Percentiles rank a stretch among this genome's conserved stretches.
Evolutionary conservation across 2,113 vertebrate species (phyloP).

Genomic region (Platichthys stellatus): DNA sequence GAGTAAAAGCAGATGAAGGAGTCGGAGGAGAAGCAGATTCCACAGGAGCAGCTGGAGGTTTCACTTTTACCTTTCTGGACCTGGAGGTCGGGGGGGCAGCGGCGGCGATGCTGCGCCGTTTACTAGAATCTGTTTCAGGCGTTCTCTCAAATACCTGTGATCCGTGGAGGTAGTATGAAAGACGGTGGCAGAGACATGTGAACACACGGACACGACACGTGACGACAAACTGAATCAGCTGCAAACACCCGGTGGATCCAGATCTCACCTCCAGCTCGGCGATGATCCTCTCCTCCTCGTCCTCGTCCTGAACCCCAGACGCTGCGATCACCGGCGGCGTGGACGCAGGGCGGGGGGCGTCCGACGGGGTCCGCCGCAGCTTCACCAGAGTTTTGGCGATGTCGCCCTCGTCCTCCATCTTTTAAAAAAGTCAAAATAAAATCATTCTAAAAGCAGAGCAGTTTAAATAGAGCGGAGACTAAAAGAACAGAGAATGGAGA

Average conservation of each 20-base stretch:
- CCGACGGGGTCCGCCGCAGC: constrained; percentile 88
- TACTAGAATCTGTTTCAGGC: constrained; percentile 80
- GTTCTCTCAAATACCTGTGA: constrained; percentile 92
- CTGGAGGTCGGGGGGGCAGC: constrained; percentile 77
- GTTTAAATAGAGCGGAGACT: too few relatives aligned
- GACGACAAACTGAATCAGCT: background rate
- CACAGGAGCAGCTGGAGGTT: constrained; percentile 43
- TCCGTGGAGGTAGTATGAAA: constrained; percentile 30
- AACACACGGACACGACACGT: constrained; percentile 10
- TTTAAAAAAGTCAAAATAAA: background rate
- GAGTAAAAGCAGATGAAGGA: background rate
- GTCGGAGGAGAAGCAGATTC: constrained; percentile 5
- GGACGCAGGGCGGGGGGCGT: constrained; percentile 89
- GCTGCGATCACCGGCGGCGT: constrained; percentile 92
- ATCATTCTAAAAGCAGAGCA: background rate
- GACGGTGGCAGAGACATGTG: constrained; percentile 41
- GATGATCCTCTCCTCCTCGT: constrained; percentile 91
- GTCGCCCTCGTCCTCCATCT: constrained; percentile 86
- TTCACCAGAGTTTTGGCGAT: constrained; percentile 87
- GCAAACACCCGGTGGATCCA: accelerated
- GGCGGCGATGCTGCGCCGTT: constrained; percentile 73
- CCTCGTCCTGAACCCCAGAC: constrained; percentile 88
- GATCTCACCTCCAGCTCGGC: constrained; percentile 91
- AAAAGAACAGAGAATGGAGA: too few relatives aligned
- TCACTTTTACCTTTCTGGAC: constrained; percentile 88